Evolutionary conservation across 2,113 vertebrate genomes (phyloP), one percentile per base, ranked within the genome.

Genomic region (Dasypus novemcinctus): DNA sequence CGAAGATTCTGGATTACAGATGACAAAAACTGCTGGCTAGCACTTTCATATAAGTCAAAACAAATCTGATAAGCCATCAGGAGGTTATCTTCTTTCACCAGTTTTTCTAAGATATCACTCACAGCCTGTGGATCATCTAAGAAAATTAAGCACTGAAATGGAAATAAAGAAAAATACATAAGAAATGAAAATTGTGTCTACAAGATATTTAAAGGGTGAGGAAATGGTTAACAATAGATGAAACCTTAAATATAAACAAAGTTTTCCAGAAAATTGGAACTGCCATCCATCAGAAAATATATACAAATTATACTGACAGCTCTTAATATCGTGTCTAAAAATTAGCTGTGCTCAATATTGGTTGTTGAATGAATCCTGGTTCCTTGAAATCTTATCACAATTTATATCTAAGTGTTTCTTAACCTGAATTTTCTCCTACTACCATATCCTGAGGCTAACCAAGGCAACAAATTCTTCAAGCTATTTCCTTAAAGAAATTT

Each of bases 51-150:
- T 81, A 99, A 98, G 97, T 99, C 99, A 95, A 99, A 99, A 96
- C 99, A 99, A 97, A 99, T 99, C 97, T 99, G 99, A 97, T 99
- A 99, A 41, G 99, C 99, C 99, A 99, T 99, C 82, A 99, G 98
- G 41, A 99, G 98, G 98, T 99, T 99, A 97, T 99, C 99, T 97
- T 99, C 99, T 97, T 99, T 99, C 93, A 99, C 99, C 94, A 99
- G 96, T 97, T 99, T 99, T 98, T 99, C 99, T 97, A 99, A 97
- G 95, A 99, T 99, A 97, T 99, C 99, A 31, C 99, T 99, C 82
- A 99, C 99, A 63, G 99, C 99, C 98, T 99, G 99, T 1, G 99
- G 99, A 92, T 99, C 99, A 84, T 99, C 99, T 97, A 99, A 98
- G 98, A 99, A 99, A 97, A 99, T 99, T 96, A 99, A 98, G 97